Conservation (phyloP, 1,140 invertebrate genomes). For the Ctenoplectra terminalis region DNA sequence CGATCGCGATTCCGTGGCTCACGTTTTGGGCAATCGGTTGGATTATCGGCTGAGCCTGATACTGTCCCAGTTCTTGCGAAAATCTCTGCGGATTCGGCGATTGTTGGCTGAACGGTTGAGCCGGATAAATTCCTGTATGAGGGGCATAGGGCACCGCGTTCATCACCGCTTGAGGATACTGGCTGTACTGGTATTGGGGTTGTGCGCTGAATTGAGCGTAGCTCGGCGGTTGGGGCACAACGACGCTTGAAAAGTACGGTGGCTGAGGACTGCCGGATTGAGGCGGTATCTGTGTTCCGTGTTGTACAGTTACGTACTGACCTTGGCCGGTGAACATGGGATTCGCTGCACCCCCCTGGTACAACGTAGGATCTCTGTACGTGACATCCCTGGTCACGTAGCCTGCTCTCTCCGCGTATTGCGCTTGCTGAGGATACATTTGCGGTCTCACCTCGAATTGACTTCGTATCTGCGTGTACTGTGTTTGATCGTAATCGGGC, state of each 20-base stretch:
- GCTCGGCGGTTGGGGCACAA: conserved; percentile 71
- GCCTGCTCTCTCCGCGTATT: conserved; percentile 75
- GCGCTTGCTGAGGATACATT: conserved; percentile 73
- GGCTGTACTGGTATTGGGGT: conserved; percentile 76
- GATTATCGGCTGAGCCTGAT: conserved; percentile 80
- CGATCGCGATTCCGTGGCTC: conserved; percentile 63
- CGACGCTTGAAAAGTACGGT: conserved; percentile 74
- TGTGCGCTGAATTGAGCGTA: conserved; percentile 74
- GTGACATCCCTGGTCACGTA: conserved; percentile 78
- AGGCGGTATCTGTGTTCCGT: conserved; percentile 73
- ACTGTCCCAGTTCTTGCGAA: conserved; percentile 77
- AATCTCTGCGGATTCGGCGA: conserved; percentile 80
- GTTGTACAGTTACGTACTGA: conserved; percentile 78
- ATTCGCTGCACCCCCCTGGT: conserved; percentile 70
- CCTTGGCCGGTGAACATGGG: conserved; percentile 74
- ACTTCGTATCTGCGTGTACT: conserved; percentile 78
- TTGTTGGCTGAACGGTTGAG: conserved; percentile 76
- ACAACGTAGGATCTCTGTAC: conserved; percentile 75
- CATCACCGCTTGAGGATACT: conserved; percentile 78
- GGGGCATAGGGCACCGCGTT: conserved; percentile 77
- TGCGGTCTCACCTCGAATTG: conserved; percentile 78
- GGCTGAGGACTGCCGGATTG: conserved; percentile 77
- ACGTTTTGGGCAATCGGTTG: conserved; percentile 80
- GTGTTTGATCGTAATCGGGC: conserved; percentile 76
- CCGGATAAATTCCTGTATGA: conserved; percentile 72